phyloP scores from a whole-genome alignment of 1,140 invertebrate genomes.

The Lasaia peninsularis region DNA sequence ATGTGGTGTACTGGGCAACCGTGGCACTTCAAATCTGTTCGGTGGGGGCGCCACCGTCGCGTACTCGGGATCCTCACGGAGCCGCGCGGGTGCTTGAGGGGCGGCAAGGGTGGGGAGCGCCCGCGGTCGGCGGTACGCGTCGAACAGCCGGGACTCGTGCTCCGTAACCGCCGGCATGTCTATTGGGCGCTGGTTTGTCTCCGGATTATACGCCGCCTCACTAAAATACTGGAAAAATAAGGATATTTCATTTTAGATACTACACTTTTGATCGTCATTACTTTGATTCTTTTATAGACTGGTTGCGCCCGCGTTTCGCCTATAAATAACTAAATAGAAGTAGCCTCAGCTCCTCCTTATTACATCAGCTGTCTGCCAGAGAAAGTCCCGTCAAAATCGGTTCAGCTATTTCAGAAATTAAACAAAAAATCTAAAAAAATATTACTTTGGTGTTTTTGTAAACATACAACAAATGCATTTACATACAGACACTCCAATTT shows the following conservation, averaged over 20 bases:
- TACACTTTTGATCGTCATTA: no score
- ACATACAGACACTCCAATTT: no score
- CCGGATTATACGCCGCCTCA: conserved; percentile 91
- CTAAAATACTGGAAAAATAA: conserved; percentile 87
- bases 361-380: no score
- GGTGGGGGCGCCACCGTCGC: conserved; percentile 61
- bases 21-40: conserved; percentile 44
- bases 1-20: conserved; percentile 43
- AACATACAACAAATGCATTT: no score
- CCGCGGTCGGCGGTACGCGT: conserved; percentile 59
- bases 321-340: no score
- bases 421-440: no score
- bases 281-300: no score
- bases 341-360: no score
- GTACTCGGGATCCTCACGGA: conserved; percentile 62
- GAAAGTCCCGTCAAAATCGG: no score
- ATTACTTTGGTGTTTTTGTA: no score
- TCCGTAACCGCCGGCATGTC: conserved; percentile 65
- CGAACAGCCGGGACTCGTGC: conserved; percentile 63
- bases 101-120: conserved; percentile 42
- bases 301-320: no score
- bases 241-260: background rate
- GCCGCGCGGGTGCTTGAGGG: conserved; percentile 49
- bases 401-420: no score
- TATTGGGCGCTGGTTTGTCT: conserved; percentile 83